These are phyloP conservation scores for Ctenosaura bakeri DNA, from an alignment of 2,797 vertebrate genomes.

Conservation along the genomic window DNA sequence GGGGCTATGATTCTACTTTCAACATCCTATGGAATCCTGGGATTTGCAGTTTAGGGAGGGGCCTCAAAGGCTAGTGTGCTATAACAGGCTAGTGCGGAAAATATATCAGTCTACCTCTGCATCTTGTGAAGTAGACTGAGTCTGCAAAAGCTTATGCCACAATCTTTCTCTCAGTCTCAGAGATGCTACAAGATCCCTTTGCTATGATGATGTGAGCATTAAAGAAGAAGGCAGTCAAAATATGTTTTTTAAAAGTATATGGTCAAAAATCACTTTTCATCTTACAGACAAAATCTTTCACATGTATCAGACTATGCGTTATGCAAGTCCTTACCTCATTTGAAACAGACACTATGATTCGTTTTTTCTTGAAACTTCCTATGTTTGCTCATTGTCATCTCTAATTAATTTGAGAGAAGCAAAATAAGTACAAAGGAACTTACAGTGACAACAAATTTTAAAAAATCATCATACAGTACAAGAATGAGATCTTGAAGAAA, in stretches of 20 bases:
- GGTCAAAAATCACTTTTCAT: background rate
- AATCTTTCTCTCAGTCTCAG: too few relatives aligned
- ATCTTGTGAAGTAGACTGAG: too few relatives aligned
- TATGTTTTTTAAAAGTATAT: background rate
- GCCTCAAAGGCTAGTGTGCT: too few relatives aligned
- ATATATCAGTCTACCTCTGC: too few relatives aligned
- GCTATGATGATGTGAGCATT: background rate
- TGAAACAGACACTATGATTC: background rate
- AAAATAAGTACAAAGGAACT: slow-evolving; percentile 10
- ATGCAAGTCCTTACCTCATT: background rate
- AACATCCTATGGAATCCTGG: too few relatives aligned
- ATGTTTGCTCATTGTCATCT: background rate
- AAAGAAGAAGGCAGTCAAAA: background rate
- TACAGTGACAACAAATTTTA: background rate
- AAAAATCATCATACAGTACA: background rate
- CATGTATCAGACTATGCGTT: background rate
- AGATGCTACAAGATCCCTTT: too few relatives aligned
- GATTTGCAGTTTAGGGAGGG: too few relatives aligned
- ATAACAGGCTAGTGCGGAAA: too few relatives aligned
- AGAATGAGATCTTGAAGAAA: slow-evolving; percentile 14
- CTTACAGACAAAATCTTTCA: background rate
- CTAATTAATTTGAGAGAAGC: slow-evolving; percentile 21
- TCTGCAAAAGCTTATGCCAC: too few relatives aligned
- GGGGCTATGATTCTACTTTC: too few relatives aligned
- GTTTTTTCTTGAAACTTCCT: background rate